These are phyloP conservation scores for Drosophila repletoides DNA, from an alignment of 1,140 invertebrate genomes.

Conservation along the genomic window DNA sequence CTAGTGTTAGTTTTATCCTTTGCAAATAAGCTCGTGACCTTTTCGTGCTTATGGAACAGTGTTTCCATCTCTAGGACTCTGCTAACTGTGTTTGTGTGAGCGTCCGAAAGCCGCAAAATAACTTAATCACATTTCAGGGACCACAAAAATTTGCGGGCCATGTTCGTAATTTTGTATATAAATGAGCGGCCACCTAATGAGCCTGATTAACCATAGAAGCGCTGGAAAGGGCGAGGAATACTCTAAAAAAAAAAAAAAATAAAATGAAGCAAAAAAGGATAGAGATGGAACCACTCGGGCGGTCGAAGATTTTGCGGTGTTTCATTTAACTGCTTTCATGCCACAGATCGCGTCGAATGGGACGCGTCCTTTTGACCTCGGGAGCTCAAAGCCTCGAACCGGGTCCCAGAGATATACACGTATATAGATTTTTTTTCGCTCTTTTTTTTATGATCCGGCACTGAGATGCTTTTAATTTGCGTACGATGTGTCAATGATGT, in stretches of 20 bases:
- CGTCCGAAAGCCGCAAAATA: constrained; percentile 63
- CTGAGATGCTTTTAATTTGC: constrained; percentile 76
- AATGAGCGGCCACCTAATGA: constrained; percentile 82
- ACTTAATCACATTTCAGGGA: constrained; percentile 81
- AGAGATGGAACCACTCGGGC: constrained; percentile 23
- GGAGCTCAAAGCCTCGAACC: not conserved
- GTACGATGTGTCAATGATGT: constrained; percentile 81
- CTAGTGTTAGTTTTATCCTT: no score
- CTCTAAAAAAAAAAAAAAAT: not conserved
- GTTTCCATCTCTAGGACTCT: no score
- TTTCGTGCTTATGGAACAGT: no score
- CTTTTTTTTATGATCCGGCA: constrained; percentile 46
- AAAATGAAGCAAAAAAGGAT: not conserved
- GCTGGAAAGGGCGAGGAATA: not conserved
- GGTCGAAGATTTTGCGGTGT: constrained; percentile 64
- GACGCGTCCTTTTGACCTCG: constrained; percentile 80
- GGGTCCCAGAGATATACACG: constrained; percentile 19
- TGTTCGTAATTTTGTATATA: constrained; percentile 79
- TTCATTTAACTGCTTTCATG: constrained; percentile 80
- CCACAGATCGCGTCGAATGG: constrained; percentile 77
- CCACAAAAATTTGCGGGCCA: constrained; percentile 77
- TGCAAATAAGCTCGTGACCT: no score
- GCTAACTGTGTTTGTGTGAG: constrained; percentile 31
- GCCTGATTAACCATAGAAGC: constrained; percentile 76
- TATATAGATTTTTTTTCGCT: constrained; percentile 28